Conservation (phyloP, 2,797 vertebrate species). For the Macroramphosus scolopax region DNA sequence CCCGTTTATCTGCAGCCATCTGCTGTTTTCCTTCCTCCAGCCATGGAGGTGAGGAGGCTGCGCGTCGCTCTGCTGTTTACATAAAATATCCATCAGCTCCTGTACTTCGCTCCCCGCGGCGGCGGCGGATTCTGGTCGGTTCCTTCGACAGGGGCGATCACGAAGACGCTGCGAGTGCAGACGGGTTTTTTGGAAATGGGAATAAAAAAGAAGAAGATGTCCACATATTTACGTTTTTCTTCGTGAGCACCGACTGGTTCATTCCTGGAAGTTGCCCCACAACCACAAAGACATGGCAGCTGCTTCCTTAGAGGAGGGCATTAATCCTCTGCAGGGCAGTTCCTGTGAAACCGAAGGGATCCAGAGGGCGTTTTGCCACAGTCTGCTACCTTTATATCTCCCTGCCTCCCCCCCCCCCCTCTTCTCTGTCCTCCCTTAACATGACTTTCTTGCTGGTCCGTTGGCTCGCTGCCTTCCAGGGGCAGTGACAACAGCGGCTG, state of each 20-base stretch:
- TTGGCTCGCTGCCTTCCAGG: slow-evolving; percentile 23
- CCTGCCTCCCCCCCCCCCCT: slow-evolving; percentile 14
- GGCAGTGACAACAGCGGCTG: slow-evolving; percentile 32
- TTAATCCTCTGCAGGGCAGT: slow-evolving; percentile 53
- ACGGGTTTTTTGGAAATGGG: no score
- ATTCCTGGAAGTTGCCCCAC: slow-evolving; percentile 10
- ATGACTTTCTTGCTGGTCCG: slow-evolving; percentile 23
- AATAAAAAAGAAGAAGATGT: no score
- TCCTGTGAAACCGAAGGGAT: slow-evolving; percentile 54
- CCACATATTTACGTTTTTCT: slow-evolving; percentile 27
- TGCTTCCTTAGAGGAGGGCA: slow-evolving; percentile 50
- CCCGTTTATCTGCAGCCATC: slow-evolving; percentile 38
- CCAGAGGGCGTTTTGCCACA: slow-evolving; percentile 51
- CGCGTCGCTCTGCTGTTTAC: slow-evolving; percentile 35
- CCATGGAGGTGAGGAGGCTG: slow-evolving; percentile 34
- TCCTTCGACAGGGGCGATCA: slow-evolving; percentile 12
- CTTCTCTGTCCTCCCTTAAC: slow-evolving; percentile 8
- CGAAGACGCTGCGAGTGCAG: background rate
- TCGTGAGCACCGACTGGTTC: slow-evolving; percentile 41
- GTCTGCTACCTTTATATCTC: slow-evolving; percentile 34
- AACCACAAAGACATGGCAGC: slow-evolving; percentile 43
- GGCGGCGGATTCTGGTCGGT: slow-evolving; percentile 7
- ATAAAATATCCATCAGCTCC: slow-evolving; percentile 42
- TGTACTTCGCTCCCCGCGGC: slow-evolving; percentile 9
- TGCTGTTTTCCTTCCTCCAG: slow-evolving; percentile 32